Evolutionary conservation across 2,113 vertebrate species (phyloP), one percentile per base, ranked within the genome.

Genomic region (Hemicordylus capensis): DNA sequence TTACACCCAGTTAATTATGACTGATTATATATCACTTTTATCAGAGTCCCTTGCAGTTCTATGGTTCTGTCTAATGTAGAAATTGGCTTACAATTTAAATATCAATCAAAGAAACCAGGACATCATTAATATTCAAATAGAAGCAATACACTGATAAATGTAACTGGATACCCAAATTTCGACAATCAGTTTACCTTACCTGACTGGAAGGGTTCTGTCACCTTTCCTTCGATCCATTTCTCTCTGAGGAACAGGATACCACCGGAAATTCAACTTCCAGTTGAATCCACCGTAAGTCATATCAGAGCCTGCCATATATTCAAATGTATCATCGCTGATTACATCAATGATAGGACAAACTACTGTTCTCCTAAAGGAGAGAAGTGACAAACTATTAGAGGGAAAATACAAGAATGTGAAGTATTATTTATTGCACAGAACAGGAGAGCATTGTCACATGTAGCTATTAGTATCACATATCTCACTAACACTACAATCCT

Each of bases 221-320:
- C 99, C 99, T 97, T 99, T 99, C 93, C 99, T 97, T 79, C 99
- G 96, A 93, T 99, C 99, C 99, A 99, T 99, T 96, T 99, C 99
- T 94, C 98, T 98, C 93, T 99, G 99, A 75, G 99, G 99, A 80
- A 99, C 99, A 42, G 99, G 99, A 91, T 99, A 99, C 98, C 99
- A 99, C 77, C 99, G 98, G 92, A 99, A 99, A 94, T 99, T 99
- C 87, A 99, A 90, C 90, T 99, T 99, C 99, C 98, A 99, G 95
- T 99, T 99, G 95, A 99, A 99, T 24, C 99, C 99, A 48, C 99
- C 99, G 46, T 99, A 99, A 5, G 98, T 99, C 98, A 99, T 99
- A 93, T 99, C 99, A 3, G 98, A 99, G 37, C 99, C 99, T n/a
- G 99, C 98, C 98, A 99, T 99, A 78, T 99, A 99, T 94, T 99